phyloP scores from a whole-genome alignment of 2,797 vertebrate genomes.

The Rhyacichthys aspro region DNA sequence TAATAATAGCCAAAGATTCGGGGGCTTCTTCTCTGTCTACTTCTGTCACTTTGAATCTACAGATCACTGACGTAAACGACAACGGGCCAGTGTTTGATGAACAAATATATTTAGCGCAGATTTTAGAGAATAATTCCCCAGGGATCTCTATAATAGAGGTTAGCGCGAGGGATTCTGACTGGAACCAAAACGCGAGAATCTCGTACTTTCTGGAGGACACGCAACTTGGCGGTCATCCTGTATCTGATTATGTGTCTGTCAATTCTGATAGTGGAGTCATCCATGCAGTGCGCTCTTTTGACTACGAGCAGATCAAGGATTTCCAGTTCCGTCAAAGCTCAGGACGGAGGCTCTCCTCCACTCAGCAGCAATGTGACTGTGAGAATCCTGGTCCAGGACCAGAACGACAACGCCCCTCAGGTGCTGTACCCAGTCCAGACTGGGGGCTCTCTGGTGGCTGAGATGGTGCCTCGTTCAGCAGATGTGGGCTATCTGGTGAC shows the following conservation, averaged over 20 bases:
- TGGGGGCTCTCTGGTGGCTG: conserved; percentile 69
- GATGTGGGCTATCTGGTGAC: conserved; percentile 81
- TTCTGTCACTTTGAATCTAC: conserved; percentile 55
- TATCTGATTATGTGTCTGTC: conserved; percentile 72
- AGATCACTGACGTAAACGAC: conserved; percentile 76
- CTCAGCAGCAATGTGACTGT: conserved; percentile 69
- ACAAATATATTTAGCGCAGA: conserved; percentile 35
- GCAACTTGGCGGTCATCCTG: conserved; percentile 47
- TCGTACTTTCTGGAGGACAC: conserved; percentile 36
- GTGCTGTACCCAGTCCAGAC: conserved; percentile 57
- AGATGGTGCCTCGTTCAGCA: conserved; percentile 78
- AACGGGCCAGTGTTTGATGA: conserved; percentile 57
- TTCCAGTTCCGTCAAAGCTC: conserved; percentile 53
- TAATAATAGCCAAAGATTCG: conserved; percentile 34
- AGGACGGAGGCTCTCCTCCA: conserved; percentile 72
- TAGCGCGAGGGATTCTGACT: conserved; percentile 56
- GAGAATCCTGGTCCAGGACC: conserved; percentile 56
- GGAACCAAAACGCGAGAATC: conserved; percentile 67
- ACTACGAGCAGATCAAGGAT: conserved; percentile 65
- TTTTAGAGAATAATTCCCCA: conserved; percentile 64
- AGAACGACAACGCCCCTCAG: conserved; percentile 61
- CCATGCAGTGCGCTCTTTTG: conserved; percentile 50
- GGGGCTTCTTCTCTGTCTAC: conserved; percentile 70
- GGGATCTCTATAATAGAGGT: conserved; percentile 48
- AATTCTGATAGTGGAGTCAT: conserved; percentile 63